Percentiles rank a stretch among this genome's conserved stretches.
Evolutionary conservation across 2,797 vertebrate genomes (phyloP).

Genomic region (Malacoctenus gilli): DNA sequence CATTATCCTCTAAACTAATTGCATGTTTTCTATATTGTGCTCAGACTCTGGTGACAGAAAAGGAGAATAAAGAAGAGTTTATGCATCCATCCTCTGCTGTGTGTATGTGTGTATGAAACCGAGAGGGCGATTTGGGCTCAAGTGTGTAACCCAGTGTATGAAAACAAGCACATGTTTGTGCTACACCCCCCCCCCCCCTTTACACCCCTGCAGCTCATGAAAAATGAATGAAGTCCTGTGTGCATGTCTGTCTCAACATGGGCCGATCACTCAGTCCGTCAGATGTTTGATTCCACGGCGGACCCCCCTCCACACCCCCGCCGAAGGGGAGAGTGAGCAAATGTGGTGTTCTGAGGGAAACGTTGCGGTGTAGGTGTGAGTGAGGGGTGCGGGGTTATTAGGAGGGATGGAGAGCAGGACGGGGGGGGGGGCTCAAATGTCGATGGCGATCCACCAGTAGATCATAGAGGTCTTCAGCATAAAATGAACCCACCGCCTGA

Average conservation of each 20-base stretch:
- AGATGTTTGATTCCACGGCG: slow-evolving; percentile 43
- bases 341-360: neutral
- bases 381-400: slow-evolving; percentile 6
- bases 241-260: slow-evolving; percentile 23
- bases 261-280: slow-evolving; percentile 51
- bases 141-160: slow-evolving; percentile 51
- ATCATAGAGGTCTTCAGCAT: too few species aligned
- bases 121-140: slow-evolving; percentile 16
- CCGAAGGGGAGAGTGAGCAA: neutral
- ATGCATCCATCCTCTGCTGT: neutral
- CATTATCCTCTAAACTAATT: neutral
- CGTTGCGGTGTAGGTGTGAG: neutral
- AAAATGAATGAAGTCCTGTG: slow-evolving; percentile 62
- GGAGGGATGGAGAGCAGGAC: neutral
- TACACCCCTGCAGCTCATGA: slow-evolving; percentile 54
- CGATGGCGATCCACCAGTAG: too few species aligned
- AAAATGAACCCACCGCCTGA: too few species aligned
- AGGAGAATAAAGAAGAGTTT: neutral
- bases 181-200: slow-evolving; percentile 46
- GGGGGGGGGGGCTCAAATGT: neutral
- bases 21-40: neutral
- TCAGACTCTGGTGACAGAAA: slow-evolving; percentile 9
- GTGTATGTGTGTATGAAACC: slow-evolving; percentile 7
- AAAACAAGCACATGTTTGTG: slow-evolving; percentile 70
- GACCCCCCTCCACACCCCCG: slow-evolving; percentile 14